Conservation (phyloP, 2,113 vertebrate species). For the Syngnathus typhle region DNA sequence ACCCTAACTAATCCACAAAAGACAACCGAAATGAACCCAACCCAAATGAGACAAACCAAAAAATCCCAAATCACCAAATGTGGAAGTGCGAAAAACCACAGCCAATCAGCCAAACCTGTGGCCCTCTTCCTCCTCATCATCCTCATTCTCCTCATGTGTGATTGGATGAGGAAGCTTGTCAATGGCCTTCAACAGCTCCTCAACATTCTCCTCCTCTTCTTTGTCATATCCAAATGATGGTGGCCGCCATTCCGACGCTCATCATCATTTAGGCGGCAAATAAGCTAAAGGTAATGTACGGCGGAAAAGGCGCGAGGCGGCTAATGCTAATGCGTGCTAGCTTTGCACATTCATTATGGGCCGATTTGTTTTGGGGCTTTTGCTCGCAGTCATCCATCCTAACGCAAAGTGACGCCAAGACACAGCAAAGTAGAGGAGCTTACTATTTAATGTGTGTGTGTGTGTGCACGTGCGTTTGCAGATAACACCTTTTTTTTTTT, state of each 20-base stretch:
- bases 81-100: too few relatives aligned
- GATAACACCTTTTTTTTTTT: constrained; percentile 26
- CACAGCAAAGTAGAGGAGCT: constrained; percentile 56
- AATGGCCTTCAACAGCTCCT: constrained; percentile 51
- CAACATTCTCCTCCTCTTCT: constrained; percentile 15
- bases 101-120: too few relatives aligned
- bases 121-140: constrained; percentile 8
- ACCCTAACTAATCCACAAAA: too few relatives aligned
- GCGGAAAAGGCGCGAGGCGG: constrained; percentile 48
- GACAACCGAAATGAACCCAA: too few relatives aligned
- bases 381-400: constrained; percentile 57
- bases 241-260: constrained; percentile 71
- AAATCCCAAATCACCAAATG: too few relatives aligned
- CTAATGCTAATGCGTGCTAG: constrained; percentile 62
- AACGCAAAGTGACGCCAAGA: constrained; percentile 74
- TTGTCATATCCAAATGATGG: constrained; percentile 69
- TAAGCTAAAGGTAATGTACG: constrained; percentile 72
- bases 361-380: background rate
- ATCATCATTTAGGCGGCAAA: constrained; percentile 79
- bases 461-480: constrained; percentile 28
- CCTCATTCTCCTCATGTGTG: constrained; percentile 54
- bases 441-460: constrained; percentile 67
- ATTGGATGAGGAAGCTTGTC: constrained; percentile 50
- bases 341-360: constrained; percentile 66
- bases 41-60: too few relatives aligned